phyloP scores from a whole-genome alignment of 2,888 invertebrate species.

The Xanthostigma xanthostigma region DNA sequence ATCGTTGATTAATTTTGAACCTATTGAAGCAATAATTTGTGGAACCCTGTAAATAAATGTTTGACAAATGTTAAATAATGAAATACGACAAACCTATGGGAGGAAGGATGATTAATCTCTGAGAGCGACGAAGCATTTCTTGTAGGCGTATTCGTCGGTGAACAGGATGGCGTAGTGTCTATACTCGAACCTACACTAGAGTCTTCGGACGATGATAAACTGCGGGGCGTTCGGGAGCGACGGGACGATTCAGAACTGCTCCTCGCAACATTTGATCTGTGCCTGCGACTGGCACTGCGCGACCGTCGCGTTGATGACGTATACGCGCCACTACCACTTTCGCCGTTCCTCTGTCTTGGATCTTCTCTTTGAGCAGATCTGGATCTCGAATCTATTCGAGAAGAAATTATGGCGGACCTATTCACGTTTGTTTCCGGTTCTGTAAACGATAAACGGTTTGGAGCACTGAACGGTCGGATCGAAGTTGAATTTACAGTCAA shows the following conservation, averaged over 20 bases:
- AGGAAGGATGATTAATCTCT: neutral
- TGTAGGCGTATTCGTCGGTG: constrained; percentile 11
- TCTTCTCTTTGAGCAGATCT: too few species aligned
- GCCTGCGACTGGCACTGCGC: constrained; percentile 17
- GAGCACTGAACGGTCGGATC: constrained; percentile 9
- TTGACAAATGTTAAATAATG: neutral
- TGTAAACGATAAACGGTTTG: constrained; percentile 11
- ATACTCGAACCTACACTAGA: constrained; percentile 27
- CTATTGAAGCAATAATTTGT: too few species aligned
- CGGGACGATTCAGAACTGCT: constrained; percentile 24
- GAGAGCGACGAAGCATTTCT: neutral
- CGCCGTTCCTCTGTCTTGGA: neutral
- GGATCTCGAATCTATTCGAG: neutral
- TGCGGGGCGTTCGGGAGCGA: constrained; percentile 22
- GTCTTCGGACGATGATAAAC: constrained; percentile 25
- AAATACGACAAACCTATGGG: constrained; percentile 1
- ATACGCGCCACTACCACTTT: neutral
- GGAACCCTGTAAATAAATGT: neutral
- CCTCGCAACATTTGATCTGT: constrained; percentile 14
- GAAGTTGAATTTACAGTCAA: neutral
- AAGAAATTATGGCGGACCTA: constrained; percentile 1
- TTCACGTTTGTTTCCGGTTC: constrained; percentile 1
- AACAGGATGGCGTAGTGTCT: constrained; percentile 23
- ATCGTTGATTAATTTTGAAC: too few species aligned
- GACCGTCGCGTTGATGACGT: neutral